A percentile compares a stretch with the other conserved stretches of the same genome.
Conservation (phyloP, 2,888 invertebrate genomes). For the Aleiodes alternator region DNA sequence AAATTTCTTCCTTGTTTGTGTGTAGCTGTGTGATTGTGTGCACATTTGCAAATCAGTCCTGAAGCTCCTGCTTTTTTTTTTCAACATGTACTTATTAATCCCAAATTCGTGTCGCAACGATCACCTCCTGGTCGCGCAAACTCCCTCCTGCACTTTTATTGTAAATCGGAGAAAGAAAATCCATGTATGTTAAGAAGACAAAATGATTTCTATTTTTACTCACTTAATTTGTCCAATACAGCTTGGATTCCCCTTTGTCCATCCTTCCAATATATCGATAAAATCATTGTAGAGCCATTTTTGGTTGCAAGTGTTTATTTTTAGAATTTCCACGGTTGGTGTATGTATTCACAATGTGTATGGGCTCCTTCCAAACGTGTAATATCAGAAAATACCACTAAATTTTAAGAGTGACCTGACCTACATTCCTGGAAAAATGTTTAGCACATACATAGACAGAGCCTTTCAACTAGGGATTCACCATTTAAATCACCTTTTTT, state of each 20-base stretch:
- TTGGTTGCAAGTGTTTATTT: too few species aligned
- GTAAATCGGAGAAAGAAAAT: not conserved
- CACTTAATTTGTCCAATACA: too few species aligned
- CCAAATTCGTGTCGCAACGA: slow-evolving; percentile 14
- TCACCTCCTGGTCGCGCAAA: slow-evolving; percentile 29
- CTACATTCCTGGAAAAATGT: slow-evolving; percentile 61
- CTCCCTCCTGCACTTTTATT: slow-evolving; percentile 30
- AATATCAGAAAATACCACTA: not conserved
- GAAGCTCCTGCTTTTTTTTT: slow-evolving; percentile 48
- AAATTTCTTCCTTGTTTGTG: not conserved
- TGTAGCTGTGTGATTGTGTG: too few species aligned
- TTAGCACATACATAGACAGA: slow-evolving; percentile 48
- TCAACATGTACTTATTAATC: slow-evolving; percentile 17
- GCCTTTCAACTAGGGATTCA: slow-evolving; percentile 2
- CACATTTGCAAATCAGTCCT: slow-evolving; percentile 37
- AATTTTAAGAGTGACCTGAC: slow-evolving; percentile 63
- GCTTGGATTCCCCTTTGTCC: too few species aligned
- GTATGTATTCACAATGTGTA: too few species aligned
- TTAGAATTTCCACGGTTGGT: too few species aligned
- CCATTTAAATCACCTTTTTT: slow-evolving; percentile 9
- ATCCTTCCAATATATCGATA: too few species aligned
- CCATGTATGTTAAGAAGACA: not conserved
- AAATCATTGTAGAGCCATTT: too few species aligned
- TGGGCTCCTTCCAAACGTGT: not conserved
- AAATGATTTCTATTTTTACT: too few species aligned